phyloP scores from a whole-genome alignment of 2,113 vertebrate species.

The Cyprinus carpio region DNA sequence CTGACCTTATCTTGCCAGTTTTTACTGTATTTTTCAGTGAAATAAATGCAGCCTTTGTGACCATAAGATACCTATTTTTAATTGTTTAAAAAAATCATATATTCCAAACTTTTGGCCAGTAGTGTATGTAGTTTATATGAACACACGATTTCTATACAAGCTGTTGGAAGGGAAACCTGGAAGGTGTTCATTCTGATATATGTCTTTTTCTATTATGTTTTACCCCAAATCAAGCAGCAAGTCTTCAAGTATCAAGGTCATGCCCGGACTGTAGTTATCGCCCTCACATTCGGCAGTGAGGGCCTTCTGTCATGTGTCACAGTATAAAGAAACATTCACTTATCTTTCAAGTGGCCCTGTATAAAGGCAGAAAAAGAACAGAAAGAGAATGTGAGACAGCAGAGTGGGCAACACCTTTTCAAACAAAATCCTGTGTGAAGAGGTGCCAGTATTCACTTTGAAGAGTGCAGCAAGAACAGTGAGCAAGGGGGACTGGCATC shows the following conservation, averaged over 20 bases:
- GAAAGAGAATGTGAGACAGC: conserved; percentile 5
- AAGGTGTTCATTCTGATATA: too few relatives aligned
- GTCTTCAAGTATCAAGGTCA: neutral
- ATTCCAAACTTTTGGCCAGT: neutral
- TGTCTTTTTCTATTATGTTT: neutral
- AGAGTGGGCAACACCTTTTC: conserved; percentile 46
- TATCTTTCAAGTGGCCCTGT: conserved; percentile 35
- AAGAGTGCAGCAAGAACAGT: conserved; percentile 71
- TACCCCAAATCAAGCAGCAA: neutral
- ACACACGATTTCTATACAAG: too few relatives aligned
- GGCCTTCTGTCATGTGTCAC: conserved; percentile 17
- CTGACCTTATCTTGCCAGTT: too few relatives aligned
- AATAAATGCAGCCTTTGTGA: too few relatives aligned
- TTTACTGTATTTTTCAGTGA: too few relatives aligned
- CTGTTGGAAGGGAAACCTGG: too few relatives aligned
- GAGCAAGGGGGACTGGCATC: conserved; percentile 55
- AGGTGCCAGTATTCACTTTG: conserved; percentile 65
- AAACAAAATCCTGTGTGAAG: conserved; percentile 65
- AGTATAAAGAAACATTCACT: conserved; percentile 32
- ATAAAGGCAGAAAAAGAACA: conserved; percentile 32
- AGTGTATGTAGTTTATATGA: neutral
- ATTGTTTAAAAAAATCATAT: too few relatives aligned
- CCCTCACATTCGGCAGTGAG: neutral
- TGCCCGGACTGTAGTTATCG: neutral
- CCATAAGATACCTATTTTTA: too few relatives aligned